These are phyloP conservation scores for Sphenopsis melanotis DNA, from an alignment of 2,797 vertebrate species.

Conservation along the genomic window DNA sequence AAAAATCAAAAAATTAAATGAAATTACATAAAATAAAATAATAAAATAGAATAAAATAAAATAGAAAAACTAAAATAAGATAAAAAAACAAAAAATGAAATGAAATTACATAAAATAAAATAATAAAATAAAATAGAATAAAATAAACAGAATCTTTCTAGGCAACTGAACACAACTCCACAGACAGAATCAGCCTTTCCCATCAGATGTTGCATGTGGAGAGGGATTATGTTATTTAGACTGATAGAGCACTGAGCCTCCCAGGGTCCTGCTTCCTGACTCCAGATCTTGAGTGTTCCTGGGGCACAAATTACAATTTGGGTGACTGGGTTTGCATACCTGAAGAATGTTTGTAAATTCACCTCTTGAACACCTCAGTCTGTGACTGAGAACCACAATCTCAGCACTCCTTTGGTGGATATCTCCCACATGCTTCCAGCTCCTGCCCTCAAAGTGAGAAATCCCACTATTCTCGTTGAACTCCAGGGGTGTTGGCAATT, in stretches of 20 bases:
- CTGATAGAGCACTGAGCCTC: background rate
- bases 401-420: background rate
- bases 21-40: too few relatives aligned
- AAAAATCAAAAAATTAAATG: background rate
- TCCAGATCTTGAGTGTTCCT: background rate
- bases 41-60: background rate
- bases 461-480: background rate
- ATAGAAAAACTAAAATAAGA: background rate
- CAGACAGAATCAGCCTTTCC: background rate
- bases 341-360: background rate
- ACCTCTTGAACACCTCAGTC: background rate
- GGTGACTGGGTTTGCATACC: background rate
- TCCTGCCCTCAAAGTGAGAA: background rate
- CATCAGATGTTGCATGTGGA: background rate
- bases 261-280: background rate
- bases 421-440: accelerated
- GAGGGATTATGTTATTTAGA: background rate
- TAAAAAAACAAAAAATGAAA: too few relatives aligned
- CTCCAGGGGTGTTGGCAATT: background rate
- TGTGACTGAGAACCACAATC: background rate
- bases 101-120: background rate
- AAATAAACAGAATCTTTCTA: background rate
- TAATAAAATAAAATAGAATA: background rate
- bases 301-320: background rate
- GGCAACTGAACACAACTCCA: background rate